Evolutionary conservation across 2,113 vertebrate species (phyloP).

Genomic region (Megalops atlanticus): DNA sequence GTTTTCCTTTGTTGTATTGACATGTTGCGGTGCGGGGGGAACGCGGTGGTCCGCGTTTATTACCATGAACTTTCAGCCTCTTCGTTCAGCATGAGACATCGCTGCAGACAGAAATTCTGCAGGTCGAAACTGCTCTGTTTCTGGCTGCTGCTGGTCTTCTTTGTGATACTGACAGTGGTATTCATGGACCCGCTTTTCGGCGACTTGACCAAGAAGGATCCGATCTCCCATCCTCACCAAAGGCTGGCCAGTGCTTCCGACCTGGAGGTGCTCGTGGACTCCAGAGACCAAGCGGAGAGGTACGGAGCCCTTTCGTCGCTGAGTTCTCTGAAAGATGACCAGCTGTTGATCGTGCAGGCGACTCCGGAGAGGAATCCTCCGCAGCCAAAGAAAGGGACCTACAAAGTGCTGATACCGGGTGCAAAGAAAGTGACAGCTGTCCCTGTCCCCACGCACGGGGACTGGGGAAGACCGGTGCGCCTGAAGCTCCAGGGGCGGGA

Average conservation of each 20-base stretch:
- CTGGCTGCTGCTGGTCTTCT: slow-evolving; percentile 68
- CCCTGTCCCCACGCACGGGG: slow-evolving; percentile 25
- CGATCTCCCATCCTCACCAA: slow-evolving; percentile 47
- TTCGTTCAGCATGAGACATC: slow-evolving; percentile 71
- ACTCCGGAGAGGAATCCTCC: slow-evolving; percentile 60
- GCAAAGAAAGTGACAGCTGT: slow-evolving; percentile 23
- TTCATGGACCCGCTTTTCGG: slow-evolving; percentile 64
- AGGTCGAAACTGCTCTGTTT: slow-evolving; percentile 70
- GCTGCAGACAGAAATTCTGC: slow-evolving; percentile 58
- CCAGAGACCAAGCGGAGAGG: slow-evolving; percentile 65
- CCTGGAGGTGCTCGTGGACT: slow-evolving; percentile 74
- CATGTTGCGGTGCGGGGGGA: no score
- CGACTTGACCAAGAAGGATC: slow-evolving; percentile 44
- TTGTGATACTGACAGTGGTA: slow-evolving; percentile 65
- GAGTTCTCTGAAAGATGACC: slow-evolving; percentile 80
- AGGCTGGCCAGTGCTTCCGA: slow-evolving; percentile 49
- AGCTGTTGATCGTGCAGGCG: slow-evolving; percentile 72
- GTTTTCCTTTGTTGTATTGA: no score
- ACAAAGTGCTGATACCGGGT: slow-evolving; percentile 70
- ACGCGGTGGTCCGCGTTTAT: background rate
- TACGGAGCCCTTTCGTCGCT: slow-evolving; percentile 68
- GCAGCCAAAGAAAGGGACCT: slow-evolving; percentile 66
- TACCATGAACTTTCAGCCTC: slow-evolving; percentile 65
- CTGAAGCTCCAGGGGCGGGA: slow-evolving; percentile 25
- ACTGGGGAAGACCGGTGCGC: slow-evolving; percentile 25